phyloP scores from a whole-genome alignment of 2,113 vertebrate species.

The Oryzias melastigma region DNA sequence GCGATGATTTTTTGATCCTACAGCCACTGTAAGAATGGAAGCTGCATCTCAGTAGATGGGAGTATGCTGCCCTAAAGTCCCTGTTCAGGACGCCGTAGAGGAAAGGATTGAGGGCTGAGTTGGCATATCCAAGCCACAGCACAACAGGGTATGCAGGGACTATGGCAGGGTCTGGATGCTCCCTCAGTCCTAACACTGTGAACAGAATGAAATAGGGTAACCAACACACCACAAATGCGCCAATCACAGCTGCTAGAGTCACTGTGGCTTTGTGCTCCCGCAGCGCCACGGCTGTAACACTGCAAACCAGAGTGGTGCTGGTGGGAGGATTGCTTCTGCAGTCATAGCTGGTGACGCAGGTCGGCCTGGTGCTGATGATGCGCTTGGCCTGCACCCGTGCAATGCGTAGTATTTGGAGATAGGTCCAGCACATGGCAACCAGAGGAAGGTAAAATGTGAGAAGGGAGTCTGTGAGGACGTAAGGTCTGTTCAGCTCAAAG shows the following conservation, averaged over 20 bases:
- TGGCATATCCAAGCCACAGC: slow-evolving; percentile 90
- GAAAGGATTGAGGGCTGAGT: slow-evolving; percentile 93
- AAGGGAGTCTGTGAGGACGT: slow-evolving; percentile 84
- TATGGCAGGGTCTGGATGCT: slow-evolving; percentile 66
- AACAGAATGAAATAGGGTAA: slow-evolving; percentile 88
- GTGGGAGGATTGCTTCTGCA: slow-evolving; percentile 38
- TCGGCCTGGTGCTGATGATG: slow-evolving; percentile 76
- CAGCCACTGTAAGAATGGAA: slow-evolving; percentile 41
- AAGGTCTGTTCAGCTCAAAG: slow-evolving; percentile 85
- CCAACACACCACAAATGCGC: slow-evolving; percentile 88
- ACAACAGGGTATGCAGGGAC: slow-evolving; percentile 58
- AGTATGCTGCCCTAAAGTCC: slow-evolving; percentile 87
- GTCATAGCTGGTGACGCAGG: slow-evolving; percentile 56
- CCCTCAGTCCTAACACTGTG: slow-evolving; percentile 78
- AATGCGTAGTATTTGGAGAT: slow-evolving; percentile 88
- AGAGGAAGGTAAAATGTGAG: slow-evolving; percentile 93
- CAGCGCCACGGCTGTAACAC: slow-evolving; percentile 61
- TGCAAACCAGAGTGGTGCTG: slow-evolving; percentile 62
- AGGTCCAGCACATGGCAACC: slow-evolving; percentile 90
- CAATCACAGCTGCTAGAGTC: slow-evolving; percentile 82
- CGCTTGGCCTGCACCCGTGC: slow-evolving; percentile 89
- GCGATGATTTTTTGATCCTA: slow-evolving; percentile 39
- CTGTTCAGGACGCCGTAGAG: slow-evolving; percentile 89
- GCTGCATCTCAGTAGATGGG: slow-evolving; percentile 77
- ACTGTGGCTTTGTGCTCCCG: slow-evolving; percentile 83